Base-by-base conservation (phyloP, 1,140 invertebrate species). In the Heliothis virescens region DNA sequence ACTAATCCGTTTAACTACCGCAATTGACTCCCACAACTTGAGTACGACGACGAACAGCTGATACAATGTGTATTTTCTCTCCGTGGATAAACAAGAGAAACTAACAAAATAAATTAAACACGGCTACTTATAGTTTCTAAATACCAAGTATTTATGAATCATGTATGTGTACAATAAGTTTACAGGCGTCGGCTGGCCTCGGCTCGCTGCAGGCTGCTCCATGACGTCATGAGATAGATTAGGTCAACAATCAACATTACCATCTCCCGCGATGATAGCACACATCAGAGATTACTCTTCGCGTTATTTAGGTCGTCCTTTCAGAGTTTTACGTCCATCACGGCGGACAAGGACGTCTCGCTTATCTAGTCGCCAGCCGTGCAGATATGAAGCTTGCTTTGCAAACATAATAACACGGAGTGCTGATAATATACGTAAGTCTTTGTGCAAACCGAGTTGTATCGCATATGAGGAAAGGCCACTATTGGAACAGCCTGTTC, bases 321-420 rank as follows among this genome's bases (percentile, higher is more conserved):
- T 80, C 81, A 74, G 65, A 55, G 41, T 65, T 77, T 83, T 72
- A 84, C 60, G 77, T 82, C 67, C 59, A 81, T 80, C 80, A 80
- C 71, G 13, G 10, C 34, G 63, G 50, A 79, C 79, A 84, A 78
- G 69, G 74, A 81, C 80, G 79, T 80, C 82, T 79, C 79, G 71
- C 82, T 84, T 85, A 86, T 87, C 83, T 86, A 80, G 60, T 55
- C 65, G 63, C 75, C 60, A 76, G 74, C 52, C 76, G 74, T 69
- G 72, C 79, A 82, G 57, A 81, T 83, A 85, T 72, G 63, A 79
- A 73, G 80, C 78, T 82, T 79, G 80, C 81, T 81, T 77, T 78
- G 81, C 82, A 87, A 87, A 87, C 85, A 87, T 81, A 84, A 87
- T 87, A 83, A 85, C 80, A 74, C 50, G 53, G 77, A 84, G 80